Evolutionary conservation across 92 coral and sea anemone genomes (phyloP).

Genomic region (Heliopora coerulea): DNA sequence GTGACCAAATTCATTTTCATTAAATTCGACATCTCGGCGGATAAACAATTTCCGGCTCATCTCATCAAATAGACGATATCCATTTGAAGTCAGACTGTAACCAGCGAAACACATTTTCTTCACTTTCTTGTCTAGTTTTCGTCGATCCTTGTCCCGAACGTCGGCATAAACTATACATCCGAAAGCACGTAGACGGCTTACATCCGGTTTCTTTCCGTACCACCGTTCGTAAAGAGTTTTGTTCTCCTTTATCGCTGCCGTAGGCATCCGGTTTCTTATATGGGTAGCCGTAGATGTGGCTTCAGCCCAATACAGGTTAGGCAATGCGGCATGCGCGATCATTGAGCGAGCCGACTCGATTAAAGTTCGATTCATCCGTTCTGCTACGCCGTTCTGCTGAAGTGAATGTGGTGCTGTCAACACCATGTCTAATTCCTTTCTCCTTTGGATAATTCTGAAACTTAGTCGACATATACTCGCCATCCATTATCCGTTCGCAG

Average conservation of each 20-base stretch:
- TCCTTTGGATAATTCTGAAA: slow-evolving; percentile 31
- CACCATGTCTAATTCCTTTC: slow-evolving; percentile 34
- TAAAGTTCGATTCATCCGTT: slow-evolving; percentile 42
- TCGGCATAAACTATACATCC: slow-evolving; percentile 55
- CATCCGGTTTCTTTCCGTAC: slow-evolving; percentile 55
- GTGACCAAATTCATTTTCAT: slow-evolving; percentile 45
- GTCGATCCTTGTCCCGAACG: slow-evolving; percentile 23
- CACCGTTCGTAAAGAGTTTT: slow-evolving; percentile 47
- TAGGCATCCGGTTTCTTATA: slow-evolving; percentile 28
- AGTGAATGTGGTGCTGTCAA: slow-evolving; percentile 34
- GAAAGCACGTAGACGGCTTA: slow-evolving; percentile 44
- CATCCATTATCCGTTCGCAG: slow-evolving; percentile 36
- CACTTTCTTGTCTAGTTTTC: slow-evolving; percentile 48
- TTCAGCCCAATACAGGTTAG: slow-evolving; percentile 52
- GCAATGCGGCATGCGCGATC: slow-evolving; percentile 52
- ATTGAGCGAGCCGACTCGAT: slow-evolving; percentile 57
- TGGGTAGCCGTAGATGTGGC: slow-evolving; percentile 41
- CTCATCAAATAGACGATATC: slow-evolving; percentile 54
- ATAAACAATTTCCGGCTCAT: slow-evolving; percentile 43
- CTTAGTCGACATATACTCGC: slow-evolving; percentile 27
- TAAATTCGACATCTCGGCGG: slow-evolving; percentile 54
- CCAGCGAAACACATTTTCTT: slow-evolving; percentile 52
- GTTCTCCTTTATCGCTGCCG: slow-evolving; percentile 23
- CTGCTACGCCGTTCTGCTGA: slow-evolving; percentile 46
- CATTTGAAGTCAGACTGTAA: slow-evolving; percentile 46